A percentile compares a stretch with the other conserved stretches of the same genome.
These are phyloP conservation scores for Plestiodon gilberti DNA, from an alignment of 2,113 vertebrate species.

Conservation along the genomic window DNA sequence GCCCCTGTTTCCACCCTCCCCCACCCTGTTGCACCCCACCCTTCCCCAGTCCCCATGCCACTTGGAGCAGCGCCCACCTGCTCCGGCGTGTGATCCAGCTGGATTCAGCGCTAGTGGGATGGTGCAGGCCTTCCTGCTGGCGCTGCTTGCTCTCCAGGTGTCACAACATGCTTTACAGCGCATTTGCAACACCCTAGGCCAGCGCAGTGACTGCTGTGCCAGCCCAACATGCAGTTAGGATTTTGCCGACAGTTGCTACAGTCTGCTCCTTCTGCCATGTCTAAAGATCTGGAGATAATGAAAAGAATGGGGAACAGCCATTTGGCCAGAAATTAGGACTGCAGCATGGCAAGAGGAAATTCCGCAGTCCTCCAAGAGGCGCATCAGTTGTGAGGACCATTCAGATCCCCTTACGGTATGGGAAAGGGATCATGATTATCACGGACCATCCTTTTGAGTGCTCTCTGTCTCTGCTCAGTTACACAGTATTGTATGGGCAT, in stretches of 20 bases:
- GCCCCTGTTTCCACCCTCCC: no score
- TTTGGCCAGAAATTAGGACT: neutral
- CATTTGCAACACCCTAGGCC: no score
- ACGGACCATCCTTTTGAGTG: neutral
- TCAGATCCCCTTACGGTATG: neutral
- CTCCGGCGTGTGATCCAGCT: no score
- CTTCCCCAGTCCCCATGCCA: no score
- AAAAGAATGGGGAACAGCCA: neutral
- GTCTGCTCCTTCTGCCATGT: neutral
- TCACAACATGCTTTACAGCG: no score
- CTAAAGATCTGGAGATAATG: neutral
- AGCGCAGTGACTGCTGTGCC: no score
- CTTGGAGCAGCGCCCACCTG: no score
- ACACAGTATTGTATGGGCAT: neutral
- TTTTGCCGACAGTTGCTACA: neutral
- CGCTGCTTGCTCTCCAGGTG: no score
- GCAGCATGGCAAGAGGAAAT: neutral
- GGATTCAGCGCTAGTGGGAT: no score
- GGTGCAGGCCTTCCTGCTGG: no score
- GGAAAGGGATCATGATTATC: neutral
- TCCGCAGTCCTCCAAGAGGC: neutral
- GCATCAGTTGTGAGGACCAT: neutral
- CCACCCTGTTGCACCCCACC: no score
- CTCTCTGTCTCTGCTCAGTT: neutral
- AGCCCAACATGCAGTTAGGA: no score